A percentile compares a stretch with the other conserved stretches of the same genome.
These are phyloP conservation scores for Cetoscarus ocellatus DNA, from an alignment of 2,797 vertebrate genomes.

Conservation along the genomic window DNA sequence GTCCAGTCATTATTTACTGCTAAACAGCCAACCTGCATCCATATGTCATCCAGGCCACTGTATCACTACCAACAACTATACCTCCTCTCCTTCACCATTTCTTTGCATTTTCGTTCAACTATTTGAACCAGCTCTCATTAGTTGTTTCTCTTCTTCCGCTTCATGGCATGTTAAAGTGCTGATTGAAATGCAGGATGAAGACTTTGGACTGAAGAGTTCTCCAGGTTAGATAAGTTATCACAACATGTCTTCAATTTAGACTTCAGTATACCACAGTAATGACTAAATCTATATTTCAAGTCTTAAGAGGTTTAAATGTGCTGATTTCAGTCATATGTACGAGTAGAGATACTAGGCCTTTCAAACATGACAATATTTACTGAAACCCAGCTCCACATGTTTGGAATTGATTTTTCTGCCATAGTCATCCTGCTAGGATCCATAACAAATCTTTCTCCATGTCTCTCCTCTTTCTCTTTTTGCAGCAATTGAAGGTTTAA, in stretches of 20 bases:
- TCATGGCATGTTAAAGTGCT: constrained; percentile 85
- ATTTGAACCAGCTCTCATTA: constrained; percentile 72
- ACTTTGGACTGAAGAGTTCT: constrained; percentile 83
- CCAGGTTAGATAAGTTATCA: constrained; percentile 83
- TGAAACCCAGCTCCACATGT: constrained; percentile 65
- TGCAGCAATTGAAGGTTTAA: constrained; percentile 92
- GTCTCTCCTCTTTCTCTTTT: constrained; percentile 81
- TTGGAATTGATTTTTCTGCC: constrained; percentile 75
- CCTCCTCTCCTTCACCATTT: constrained; percentile 59
- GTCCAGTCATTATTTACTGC: constrained; percentile 28
- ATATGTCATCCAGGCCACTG: constrained; percentile 60
- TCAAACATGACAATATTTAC: constrained; percentile 62
- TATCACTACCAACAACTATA: constrained; percentile 57
- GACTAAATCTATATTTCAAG: constrained; percentile 23
- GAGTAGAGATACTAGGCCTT: constrained; percentile 54
- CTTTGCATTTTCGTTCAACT: constrained; percentile 70
- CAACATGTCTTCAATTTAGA: constrained; percentile 63
- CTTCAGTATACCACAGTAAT: constrained; percentile 27
- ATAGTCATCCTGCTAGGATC: constrained; percentile 74
- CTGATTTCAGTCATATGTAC: constrained; percentile 21
- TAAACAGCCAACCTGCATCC: constrained; percentile 48
- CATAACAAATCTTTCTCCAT: constrained; percentile 80
- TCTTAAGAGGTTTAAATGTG: constrained; percentile 18
- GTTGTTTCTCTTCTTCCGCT: constrained; percentile 80
- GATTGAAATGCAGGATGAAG: constrained; percentile 87